Conservation (phyloP, 2,888 invertebrate species). For the Fabriciana adippe region DNA sequence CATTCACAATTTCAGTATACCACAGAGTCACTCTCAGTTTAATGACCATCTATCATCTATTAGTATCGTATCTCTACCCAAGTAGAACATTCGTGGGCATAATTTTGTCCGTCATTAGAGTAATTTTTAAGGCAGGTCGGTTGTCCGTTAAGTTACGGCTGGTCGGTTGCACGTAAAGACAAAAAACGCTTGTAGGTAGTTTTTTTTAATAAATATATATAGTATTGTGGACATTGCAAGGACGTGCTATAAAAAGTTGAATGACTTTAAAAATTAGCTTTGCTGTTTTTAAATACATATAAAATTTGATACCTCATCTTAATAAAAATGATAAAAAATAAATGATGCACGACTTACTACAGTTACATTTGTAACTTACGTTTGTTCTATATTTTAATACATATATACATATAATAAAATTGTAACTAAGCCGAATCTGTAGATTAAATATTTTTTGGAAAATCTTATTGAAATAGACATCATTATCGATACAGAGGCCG, state of each 20-base stretch:
- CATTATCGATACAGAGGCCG: too few species aligned
- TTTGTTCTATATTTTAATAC: background rate
- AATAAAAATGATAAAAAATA: too few species aligned
- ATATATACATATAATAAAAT: too few species aligned
- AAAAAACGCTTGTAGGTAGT: background rate
- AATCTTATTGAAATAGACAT: too few species aligned
- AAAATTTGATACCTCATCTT: too few species aligned
- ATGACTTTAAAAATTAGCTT: background rate
- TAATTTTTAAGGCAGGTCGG: slow-evolving; percentile 55
- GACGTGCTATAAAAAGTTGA: slow-evolving; percentile 44
- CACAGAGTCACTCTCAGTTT: background rate
- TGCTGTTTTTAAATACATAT: background rate
- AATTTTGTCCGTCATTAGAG: slow-evolving; percentile 34
- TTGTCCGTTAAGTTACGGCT: slow-evolving; percentile 59
- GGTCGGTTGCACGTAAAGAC: slow-evolving; percentile 40
- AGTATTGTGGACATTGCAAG: slow-evolving; percentile 56
- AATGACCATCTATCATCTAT: background rate
- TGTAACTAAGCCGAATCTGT: too few species aligned
- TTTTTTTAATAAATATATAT: background rate
- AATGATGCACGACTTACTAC: too few species aligned
- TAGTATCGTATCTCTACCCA: slow-evolving; percentile 7
- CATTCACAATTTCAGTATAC: background rate
- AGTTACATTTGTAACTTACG: background rate
- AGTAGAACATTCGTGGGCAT: slow-evolving; percentile 13
- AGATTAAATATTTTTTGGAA: too few species aligned